A percentile compares a stretch with the other conserved stretches of the same genome.
Evolutionary conservation across 2,113 vertebrate species (phyloP).

Genomic region (Urocynchramus pylzowi): DNA sequence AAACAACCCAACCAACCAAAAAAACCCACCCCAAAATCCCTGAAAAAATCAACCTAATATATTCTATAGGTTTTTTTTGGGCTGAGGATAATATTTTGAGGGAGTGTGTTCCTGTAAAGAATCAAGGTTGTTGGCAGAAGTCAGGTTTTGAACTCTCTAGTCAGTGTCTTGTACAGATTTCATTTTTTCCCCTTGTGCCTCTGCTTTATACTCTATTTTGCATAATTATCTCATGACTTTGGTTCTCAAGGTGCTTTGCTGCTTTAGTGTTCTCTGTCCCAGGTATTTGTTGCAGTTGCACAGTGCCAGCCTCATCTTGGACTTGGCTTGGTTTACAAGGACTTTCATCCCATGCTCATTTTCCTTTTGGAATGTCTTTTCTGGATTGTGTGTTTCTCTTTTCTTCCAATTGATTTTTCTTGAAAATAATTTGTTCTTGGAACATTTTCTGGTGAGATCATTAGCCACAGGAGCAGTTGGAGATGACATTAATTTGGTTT

Average conservation of each 20-base stretch:
- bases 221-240: not conserved
- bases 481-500: not conserved
- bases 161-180: not conserved
- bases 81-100: not conserved
- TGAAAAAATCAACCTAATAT: accelerated
- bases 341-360: not conserved
- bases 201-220: not conserved
- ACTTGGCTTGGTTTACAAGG: not conserved
- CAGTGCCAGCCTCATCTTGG: not conserved
- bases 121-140: not conserved
- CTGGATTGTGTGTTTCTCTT: not conserved
- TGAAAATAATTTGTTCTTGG: not conserved
- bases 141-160: not conserved
- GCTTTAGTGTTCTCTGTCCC: not conserved
- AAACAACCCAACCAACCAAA: not conserved
- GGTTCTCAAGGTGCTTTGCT: not conserved
- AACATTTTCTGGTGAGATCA: not conserved
- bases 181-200: not conserved
- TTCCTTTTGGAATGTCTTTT: not conserved
- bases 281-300: not conserved
- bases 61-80: not conserved
- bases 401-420: not conserved
- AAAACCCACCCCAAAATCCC: not conserved
- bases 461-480: not conserved
- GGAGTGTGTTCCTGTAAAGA: not conserved